phyloP scores from a whole-genome alignment of 2,888 invertebrate genomes.

The Drosophila lutescens region DNA sequence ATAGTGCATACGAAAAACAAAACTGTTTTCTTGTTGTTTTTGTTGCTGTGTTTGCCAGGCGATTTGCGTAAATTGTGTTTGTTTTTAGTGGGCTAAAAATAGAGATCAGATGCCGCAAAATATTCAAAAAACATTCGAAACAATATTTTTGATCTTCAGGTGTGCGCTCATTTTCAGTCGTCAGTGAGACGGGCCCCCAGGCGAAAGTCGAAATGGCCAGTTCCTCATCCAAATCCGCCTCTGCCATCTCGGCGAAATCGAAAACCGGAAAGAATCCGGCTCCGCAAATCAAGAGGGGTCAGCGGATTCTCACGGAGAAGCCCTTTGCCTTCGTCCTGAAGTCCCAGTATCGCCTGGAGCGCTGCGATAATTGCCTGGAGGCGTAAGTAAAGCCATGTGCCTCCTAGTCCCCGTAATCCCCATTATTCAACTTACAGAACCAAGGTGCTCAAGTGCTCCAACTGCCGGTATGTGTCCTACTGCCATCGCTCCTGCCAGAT shows the following conservation, averaged over 20 bases:
- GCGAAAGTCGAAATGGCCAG: slow-evolving; percentile 16
- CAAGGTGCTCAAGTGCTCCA: slow-evolving; percentile 91
- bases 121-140: slow-evolving; percentile 55
- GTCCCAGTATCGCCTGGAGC: slow-evolving; percentile 88
- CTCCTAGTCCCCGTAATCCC: no score
- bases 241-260: not conserved
- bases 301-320: slow-evolving; percentile 88
- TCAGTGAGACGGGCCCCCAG: slow-evolving; percentile 40
- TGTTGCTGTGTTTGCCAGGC: slow-evolving; percentile 40
- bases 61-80: slow-evolving; percentile 50
- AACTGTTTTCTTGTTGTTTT: not conserved
- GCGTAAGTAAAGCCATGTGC: slow-evolving; percentile 85
- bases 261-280: slow-evolving; percentile 3
- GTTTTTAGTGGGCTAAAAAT: slow-evolving; percentile 55
- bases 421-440: slow-evolving; percentile 84
- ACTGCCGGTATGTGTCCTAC: slow-evolving; percentile 92
- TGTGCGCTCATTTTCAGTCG: slow-evolving; percentile 45
- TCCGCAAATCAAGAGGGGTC: slow-evolving; percentile 85
- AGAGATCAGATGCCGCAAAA: slow-evolving; percentile 68
- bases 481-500: slow-evolving; percentile 93
- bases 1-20: not conserved
- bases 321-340: slow-evolving; percentile 91
- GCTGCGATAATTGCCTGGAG: slow-evolving; percentile 91
- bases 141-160: slow-evolving; percentile 55
- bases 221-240: slow-evolving; percentile 4